phyloP scores from a whole-genome alignment of 2,113 vertebrate genomes.

The Charina bottae region DNA sequence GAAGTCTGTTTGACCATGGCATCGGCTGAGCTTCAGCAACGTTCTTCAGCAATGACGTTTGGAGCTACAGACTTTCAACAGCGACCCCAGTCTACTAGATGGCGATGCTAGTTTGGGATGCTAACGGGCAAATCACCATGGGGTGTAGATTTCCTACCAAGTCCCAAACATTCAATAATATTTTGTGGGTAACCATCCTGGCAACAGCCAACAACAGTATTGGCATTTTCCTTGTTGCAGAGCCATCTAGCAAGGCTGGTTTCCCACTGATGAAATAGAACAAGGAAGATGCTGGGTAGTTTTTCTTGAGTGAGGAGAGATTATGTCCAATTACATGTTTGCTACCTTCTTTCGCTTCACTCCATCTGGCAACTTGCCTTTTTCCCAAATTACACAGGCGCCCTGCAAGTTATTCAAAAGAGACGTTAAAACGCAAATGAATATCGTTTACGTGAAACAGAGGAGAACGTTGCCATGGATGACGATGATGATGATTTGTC shows the following conservation, averaged over 20 bases:
- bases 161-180: background rate
- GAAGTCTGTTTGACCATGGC: background rate
- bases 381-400: background rate
- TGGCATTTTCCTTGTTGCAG: constrained; percentile 59
- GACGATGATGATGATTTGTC: background rate
- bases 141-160: constrained; percentile 8
- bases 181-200: background rate
- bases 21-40: no score
- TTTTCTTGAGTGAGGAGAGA: constrained; percentile 49
- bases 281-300: constrained; percentile 41
- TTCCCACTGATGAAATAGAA: constrained; percentile 35
- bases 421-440: background rate
- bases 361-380: background rate
- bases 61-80: no score
- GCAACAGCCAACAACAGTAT: constrained; percentile 31
- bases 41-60: no score
- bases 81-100: background rate
- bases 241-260: constrained; percentile 35
- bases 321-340: constrained; percentile 50
- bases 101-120: background rate
- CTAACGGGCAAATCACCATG: background rate
- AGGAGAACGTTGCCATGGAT: background rate
- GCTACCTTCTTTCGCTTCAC: background rate
- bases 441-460: fast-evolving
- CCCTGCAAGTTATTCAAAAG: background rate